Conservation (phyloP, 2,113 vertebrate species). For the Alectura lathami region DNA sequence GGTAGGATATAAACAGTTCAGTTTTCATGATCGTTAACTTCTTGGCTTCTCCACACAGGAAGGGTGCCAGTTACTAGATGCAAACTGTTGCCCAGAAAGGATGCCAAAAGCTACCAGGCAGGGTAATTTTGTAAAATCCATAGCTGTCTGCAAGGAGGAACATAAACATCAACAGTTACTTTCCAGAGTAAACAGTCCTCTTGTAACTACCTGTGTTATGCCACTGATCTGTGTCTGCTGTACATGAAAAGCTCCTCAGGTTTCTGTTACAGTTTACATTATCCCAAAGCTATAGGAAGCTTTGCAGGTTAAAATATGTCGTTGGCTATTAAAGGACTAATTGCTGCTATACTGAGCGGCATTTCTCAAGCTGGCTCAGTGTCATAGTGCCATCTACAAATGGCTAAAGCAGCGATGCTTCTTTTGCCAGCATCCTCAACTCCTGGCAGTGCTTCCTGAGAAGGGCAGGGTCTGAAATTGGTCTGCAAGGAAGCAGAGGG, state of each 20-base stretch:
- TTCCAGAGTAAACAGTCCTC: slow-evolving; percentile 13
- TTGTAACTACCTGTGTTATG: background rate
- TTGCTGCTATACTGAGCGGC: background rate
- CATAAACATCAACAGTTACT: slow-evolving; percentile 53
- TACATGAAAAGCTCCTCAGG: background rate
- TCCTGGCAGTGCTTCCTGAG: background rate
- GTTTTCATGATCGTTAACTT: slow-evolving; percentile 27
- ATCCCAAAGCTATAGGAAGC: background rate
- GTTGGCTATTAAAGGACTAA: background rate
- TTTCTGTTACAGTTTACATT: background rate
- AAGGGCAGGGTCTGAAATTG: background rate
- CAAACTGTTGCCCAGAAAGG: slow-evolving; percentile 58
- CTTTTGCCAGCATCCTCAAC: background rate
- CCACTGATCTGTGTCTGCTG: background rate
- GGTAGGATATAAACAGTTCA: slow-evolving; percentile 34
- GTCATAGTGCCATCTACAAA: background rate
- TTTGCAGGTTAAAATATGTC: background rate
- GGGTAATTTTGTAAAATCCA: background rate
- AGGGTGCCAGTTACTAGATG: slow-evolving; percentile 46
- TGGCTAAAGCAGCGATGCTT: background rate
- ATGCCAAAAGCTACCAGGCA: slow-evolving; percentile 55
- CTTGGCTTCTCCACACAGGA: slow-evolving; percentile 42
- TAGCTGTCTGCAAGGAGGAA: slow-evolving; percentile 36
- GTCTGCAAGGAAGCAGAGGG: background rate
- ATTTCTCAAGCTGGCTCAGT: background rate